Conservation (phyloP, 2,113 vertebrate genomes). For the Nestor notabilis region DNA sequence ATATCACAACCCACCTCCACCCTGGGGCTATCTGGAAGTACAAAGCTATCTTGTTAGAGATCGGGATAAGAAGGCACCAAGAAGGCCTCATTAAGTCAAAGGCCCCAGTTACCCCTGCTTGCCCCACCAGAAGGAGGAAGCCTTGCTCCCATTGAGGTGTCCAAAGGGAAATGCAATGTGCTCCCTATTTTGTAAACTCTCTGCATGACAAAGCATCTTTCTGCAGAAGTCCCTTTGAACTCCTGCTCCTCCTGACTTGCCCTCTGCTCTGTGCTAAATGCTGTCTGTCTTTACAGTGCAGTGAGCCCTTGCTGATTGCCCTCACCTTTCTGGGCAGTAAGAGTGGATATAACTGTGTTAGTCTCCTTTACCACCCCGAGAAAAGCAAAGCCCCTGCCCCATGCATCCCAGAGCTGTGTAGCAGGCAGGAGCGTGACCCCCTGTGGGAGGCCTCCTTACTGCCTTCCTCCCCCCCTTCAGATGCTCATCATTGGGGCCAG, state of each 20-base stretch:
- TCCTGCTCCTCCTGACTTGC: background rate
- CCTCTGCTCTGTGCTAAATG: background rate
- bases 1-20: background rate
- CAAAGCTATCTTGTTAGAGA: background rate
- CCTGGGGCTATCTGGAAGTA: conserved; percentile 12
- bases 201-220: background rate
- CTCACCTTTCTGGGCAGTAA: background rate
- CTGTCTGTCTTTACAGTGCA: background rate
- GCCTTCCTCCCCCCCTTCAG: background rate
- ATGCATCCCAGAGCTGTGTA: background rate
- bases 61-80: background rate
- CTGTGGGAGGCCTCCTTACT: conserved; percentile 1
- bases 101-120: background rate
- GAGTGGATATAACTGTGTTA: background rate
- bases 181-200: background rate
- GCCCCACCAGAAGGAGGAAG: background rate
- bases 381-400: background rate
- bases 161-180: background rate
- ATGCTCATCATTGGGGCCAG: background rate
- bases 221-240: background rate
- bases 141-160: background rate
- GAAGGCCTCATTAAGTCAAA: background rate
- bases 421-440: background rate
- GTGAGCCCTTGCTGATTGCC: background rate
- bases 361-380: background rate